phyloP scores from a whole-genome alignment of 2,113 vertebrate genomes.

The Lophochroa leadbeateri region DNA sequence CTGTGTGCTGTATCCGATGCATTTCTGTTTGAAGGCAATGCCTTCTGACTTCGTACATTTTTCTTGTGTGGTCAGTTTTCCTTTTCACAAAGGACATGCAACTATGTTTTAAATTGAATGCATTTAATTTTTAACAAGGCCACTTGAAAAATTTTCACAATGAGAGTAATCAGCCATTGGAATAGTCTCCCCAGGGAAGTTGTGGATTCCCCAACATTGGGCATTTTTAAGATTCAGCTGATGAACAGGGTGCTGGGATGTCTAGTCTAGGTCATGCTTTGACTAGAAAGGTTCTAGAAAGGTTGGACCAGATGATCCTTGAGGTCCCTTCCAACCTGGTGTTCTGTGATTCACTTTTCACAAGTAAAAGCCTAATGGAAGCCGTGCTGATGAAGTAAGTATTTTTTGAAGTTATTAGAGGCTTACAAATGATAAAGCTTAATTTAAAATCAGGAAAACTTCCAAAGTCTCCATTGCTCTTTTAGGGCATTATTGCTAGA shows the following conservation, averaged over 20 bases:
- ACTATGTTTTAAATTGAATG: neutral
- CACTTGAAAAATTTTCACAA: neutral
- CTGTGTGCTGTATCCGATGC: neutral
- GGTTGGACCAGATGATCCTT: neutral
- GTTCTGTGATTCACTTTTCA: neutral
- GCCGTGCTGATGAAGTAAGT: neutral
- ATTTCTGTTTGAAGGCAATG: neutral
- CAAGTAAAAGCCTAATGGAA: neutral
- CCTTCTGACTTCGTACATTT: neutral
- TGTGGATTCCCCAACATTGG: neutral
- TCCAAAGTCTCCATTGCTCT: neutral
- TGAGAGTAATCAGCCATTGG: neutral
- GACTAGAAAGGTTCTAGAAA: neutral
- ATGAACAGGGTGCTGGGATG: neutral
- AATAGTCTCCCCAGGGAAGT: neutral
- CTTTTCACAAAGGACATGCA: neutral
- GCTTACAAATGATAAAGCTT: neutral
- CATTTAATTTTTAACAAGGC: neutral
- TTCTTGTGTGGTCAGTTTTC: neutral
- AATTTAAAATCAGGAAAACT: neutral
- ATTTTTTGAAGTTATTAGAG: neutral
- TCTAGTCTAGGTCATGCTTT: neutral
- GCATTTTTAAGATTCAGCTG: neutral
- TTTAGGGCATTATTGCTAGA: neutral
- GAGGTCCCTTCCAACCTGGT: neutral